Percentiles rank a stretch among this genome's conserved stretches.
Evolutionary conservation across 2,797 vertebrate species (phyloP).

Genomic region (Aldrovandia affinis): DNA sequence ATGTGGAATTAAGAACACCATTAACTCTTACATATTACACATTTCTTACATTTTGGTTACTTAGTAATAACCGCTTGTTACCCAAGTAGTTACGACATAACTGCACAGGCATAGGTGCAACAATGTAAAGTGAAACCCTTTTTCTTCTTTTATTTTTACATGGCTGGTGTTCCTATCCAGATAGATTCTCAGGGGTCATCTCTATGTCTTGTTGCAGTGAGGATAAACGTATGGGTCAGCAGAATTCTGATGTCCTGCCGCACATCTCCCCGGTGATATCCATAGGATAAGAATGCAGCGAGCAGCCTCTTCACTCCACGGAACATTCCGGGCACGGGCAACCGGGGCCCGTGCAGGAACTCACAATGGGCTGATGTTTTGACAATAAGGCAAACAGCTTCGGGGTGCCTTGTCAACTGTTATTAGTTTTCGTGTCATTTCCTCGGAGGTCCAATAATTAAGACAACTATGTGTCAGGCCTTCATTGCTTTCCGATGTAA

Average conservation of each 20-base stretch:
- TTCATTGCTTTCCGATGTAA: slow-evolving; percentile 20
- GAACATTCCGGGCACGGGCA: background rate
- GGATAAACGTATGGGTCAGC: background rate
- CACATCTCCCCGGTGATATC: background rate
- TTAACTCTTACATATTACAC: no score
- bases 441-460: slow-evolving; percentile 76
- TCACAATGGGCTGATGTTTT: slow-evolving; percentile 63
- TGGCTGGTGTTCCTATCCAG: background rate
- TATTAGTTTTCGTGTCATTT: slow-evolving; percentile 66
- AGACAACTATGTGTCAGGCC: slow-evolving; percentile 50
- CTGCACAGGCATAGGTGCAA: no score
- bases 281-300: background rate
- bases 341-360: slow-evolving; percentile 48
- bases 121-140: background rate
- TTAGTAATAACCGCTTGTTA: no score
- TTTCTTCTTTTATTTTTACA: background rate
- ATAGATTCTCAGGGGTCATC: background rate
- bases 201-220: background rate
- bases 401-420: slow-evolving; percentile 66
- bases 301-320: background rate
- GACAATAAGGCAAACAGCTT: slow-evolving; percentile 63
- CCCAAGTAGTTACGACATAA: no score
- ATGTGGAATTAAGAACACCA: no score
- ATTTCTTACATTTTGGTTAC: no score
- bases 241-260: background rate